Evolutionary conservation across 2,113 vertebrate genomes (phyloP), one percentile per base, ranked within the genome.

Genomic region (Rostratula benghalensis): DNA sequence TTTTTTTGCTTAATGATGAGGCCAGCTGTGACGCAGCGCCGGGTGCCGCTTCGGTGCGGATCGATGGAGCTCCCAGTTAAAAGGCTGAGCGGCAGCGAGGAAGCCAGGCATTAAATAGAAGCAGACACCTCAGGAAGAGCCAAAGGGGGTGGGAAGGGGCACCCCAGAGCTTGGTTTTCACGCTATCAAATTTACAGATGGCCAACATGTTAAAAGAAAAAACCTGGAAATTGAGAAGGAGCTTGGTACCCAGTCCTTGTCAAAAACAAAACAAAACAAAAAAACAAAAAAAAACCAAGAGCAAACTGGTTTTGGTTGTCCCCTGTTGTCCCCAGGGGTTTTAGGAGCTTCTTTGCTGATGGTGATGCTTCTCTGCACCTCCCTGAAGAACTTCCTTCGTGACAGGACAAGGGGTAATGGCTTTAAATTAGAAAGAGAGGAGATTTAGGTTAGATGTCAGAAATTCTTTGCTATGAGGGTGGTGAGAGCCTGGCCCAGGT

Each of bases 101-200:
- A 54, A 88, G 20, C 67, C 48, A 0, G 70, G 93, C 39, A 0
- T 60, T 33, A 92, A 89, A 94, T 4, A 4, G 50, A 10, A 85
- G 35, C 5, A 0, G 90, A 68, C 71, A 83, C 59, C 57, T 63
- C 4, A 1, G 88, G 76, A 23, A 78, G 50, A 3, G 4, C 39
- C 39, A 11, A 13, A 43, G 27, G 5, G 11, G n/a, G 39, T 11
- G 13, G 43, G 43, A 13, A 16, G 43, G 43, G 43, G 8, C 22
- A 0, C 18, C 46, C 1, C 2, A 21, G 19, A 17, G 37, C 27
- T 56, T 23, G 37, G 13, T 14, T 35, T 23, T 50, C 28, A 3
- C 2, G 1, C 18, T 5, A 65, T 33, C 9, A 1, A 13, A 35
- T 5, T 5, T 6, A 7, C 0, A 1, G 39, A 25, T 18, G 13